Evolutionary conservation across 2,113 vertebrate species (phyloP), one percentile per base, ranked within the genome.

Genomic region (Kobus ellipsiprymnus): DNA sequence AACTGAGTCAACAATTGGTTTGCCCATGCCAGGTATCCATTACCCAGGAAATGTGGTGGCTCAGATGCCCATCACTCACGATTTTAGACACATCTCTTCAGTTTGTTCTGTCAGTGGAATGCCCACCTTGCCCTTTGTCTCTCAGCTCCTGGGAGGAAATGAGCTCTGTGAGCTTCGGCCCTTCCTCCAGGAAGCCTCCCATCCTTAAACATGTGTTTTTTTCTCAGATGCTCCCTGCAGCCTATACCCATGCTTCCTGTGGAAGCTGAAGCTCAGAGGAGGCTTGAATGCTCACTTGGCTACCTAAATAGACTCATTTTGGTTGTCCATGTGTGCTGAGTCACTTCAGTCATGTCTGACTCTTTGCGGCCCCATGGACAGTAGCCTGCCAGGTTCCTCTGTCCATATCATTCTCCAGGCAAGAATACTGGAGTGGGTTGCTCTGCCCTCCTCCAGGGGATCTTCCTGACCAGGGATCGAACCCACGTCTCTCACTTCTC

Each of bases 61-160:
- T 54, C 6, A 44, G 7, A 23, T 0, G 1, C 48, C n/a, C 19
- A 0, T n/a, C 62, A 29, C 46, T 27, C 4, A n/a, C 29, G 36
- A 27, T 50, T 67, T 44, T 9, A 80, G 36, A 81, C 1, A 1
- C 5, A 1, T 4, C 33, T 74, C 64, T 57, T 64, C 25, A 1
- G 36, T 87, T 94, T 29, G 16, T 85, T 71, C 23, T n/a, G 40
- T 21, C 23, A 25, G 17, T 23, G 33, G 27, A 30, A 30, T 64
- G 33, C 17, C 2, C 33, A 60, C 17, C 71, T 36, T 19, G 1
- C 46, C 60, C 52, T 25, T 92, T 46, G 60, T 12, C 33, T 30
- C 4, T 15, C 54, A 57, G 86, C 16, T 96, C 57, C 48, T 30
- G 30, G 59, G 11, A 52, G 87, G 50, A 88, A 55, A 25, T 36